Percentiles rank a stretch among this genome's conserved stretches.
Evolutionary conservation across 1,140 invertebrate genomes (phyloP).

Genomic region (Stenopsyche tienmushanensis): DNA sequence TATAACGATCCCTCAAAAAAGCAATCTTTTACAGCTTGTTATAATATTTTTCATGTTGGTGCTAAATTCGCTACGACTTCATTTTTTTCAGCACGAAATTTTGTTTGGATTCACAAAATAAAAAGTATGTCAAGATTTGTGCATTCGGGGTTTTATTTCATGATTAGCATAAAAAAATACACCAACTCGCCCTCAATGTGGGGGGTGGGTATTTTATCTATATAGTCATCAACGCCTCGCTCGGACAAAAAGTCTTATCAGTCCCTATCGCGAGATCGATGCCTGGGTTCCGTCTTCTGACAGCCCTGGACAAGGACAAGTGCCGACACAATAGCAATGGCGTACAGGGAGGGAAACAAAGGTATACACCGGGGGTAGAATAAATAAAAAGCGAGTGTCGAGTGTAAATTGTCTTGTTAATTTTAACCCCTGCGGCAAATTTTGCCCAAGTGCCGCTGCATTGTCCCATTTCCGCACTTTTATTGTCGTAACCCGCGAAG

Average conservation of each 20-base stretch:
- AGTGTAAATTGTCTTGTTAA: constrained; percentile 43
- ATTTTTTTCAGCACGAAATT: no score
- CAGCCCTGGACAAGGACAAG: background rate
- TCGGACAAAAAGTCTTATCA: background rate
- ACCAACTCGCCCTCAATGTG: background rate
- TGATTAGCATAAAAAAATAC: background rate
- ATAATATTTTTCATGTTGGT: no score
- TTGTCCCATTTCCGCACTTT: constrained; percentile 42
- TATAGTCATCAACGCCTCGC: no score
- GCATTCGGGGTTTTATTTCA: background rate
- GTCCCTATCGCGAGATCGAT: background rate
- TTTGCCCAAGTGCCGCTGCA: constrained; percentile 41
- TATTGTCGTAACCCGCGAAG: constrained; percentile 36
- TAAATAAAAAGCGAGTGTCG: constrained; percentile 40
- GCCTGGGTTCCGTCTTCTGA: background rate
- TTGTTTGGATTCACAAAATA: no score
- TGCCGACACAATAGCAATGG: constrained; percentile 7
- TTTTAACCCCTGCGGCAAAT: constrained; percentile 42
- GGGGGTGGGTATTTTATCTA: background rate
- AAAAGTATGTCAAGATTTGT: background rate
- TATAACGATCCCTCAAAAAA: no score
- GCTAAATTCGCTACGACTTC: no score
- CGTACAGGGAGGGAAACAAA: constrained; percentile 3
- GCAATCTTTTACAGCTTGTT: no score
- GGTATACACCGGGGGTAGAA: constrained; percentile 21